Base-by-base conservation (phyloP, 2,888 invertebrate species). In the Horisme vitalbata region DNA sequence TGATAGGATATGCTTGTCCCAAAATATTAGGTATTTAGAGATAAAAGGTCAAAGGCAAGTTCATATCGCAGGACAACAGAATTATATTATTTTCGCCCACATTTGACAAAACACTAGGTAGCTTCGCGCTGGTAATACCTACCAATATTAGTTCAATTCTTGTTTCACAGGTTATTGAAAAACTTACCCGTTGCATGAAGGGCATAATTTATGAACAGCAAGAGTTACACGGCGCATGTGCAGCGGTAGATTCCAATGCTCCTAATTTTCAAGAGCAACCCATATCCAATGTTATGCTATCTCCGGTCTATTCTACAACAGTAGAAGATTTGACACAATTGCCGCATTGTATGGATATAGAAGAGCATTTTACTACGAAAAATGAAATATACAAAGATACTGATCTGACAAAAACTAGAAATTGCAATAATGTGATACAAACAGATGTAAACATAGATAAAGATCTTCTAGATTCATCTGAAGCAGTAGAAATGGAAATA, bases 131-230 rank as follows among this genome's bases (percentile, higher is more conserved):
- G 4, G 18, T 18, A 6, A 18, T 4, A 18, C 4, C 18, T 5
- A 18, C 6, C 5, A 18, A 5, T 18, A 18, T 18, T 18, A n/a
- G n/a, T 14, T n/a, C n/a, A 12, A 12, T 37, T 44, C 18, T 24
- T 46, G 53, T 51, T n/a, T n/a, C n/a, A n/a, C n/a, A 84, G 84
- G 84, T 84, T 3, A 79, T 80, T 18, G 83, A 84, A 50, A 85
- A 83, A 59, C 54, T 84, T 6, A 65, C 57, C 8, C 57, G 70
- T 2, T 69, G 63, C 33, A 68, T 79, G 70, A 73, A 64, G 41
- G 58, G 60, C 2, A 68, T 79, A 14, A 71, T 78, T 12, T 13
- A 41, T 2, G 71, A 76, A 47, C 58, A 70, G 44, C 43, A 56
- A 48, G 54, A 61, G 33, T 13, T 37, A 5, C n/a, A 34, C 5